Conservation (phyloP, 1,140 invertebrate genomes). For the Heliconius hewitsoni region DNA sequence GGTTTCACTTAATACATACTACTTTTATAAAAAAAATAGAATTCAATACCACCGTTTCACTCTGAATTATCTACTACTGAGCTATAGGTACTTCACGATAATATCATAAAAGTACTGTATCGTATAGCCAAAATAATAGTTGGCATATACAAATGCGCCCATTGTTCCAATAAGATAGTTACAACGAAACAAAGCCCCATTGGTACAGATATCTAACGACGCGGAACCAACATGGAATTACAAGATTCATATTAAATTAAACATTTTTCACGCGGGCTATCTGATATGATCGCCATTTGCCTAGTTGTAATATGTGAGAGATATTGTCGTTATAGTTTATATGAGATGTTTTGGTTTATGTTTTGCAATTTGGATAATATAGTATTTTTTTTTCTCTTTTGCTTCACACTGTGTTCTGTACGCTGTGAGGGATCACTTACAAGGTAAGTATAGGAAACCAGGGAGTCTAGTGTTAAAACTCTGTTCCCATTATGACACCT, state of each 20-base stretch:
- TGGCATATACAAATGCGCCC: constrained; percentile 1
- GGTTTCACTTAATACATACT: too few relatives aligned
- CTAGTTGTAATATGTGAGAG: background rate
- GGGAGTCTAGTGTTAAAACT: too few relatives aligned
- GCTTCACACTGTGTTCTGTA: too few relatives aligned
- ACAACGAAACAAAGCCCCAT: constrained; percentile 25
- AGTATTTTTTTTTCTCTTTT: too few relatives aligned
- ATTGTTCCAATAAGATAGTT: constrained; percentile 16
- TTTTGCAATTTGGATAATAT: too few relatives aligned
- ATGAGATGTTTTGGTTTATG: background rate
- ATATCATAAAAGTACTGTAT: background rate
- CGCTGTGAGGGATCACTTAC: too few relatives aligned
- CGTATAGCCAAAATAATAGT: background rate
- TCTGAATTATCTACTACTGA: too few relatives aligned
- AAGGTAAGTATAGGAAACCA: too few relatives aligned
- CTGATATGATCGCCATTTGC: background rate
- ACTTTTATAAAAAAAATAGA: background rate
- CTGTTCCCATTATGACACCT: too few relatives aligned
- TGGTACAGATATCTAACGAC: constrained; percentile 20
- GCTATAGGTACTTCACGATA: background rate
- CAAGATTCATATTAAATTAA: constrained; percentile 16
- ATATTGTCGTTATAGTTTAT: background rate
- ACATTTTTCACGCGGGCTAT: background rate
- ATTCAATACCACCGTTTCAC: background rate
- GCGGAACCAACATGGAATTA: constrained; percentile 8